A percentile compares a stretch with the other conserved stretches of the same genome.
These are phyloP conservation scores for Rhinella marina DNA, from an alignment of 2,797 vertebrate species.

Conservation along the genomic window DNA sequence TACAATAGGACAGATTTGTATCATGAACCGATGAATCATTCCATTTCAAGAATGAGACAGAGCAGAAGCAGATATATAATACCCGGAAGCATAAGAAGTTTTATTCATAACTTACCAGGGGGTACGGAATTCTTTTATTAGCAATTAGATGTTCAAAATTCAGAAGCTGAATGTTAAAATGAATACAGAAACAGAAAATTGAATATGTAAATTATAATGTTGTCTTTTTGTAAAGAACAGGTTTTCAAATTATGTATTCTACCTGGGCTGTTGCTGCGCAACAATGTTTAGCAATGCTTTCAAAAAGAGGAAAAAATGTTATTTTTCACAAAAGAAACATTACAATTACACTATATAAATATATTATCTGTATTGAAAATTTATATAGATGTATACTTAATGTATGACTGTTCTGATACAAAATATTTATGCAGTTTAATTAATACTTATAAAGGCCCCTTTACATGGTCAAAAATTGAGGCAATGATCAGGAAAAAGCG, in stretches of 20 bases:
- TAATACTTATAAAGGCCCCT: no score
- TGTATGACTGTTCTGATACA: no score
- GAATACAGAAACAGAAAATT: neutral
- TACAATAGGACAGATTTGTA: neutral
- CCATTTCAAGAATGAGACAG: neutral
- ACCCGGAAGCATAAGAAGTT: no score
- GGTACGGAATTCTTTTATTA: neutral
- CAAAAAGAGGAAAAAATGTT: neutral
- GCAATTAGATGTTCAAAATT: conserved; percentile 4
- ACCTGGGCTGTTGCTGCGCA: neutral
- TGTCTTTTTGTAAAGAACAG: neutral
- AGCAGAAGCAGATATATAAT: neutral
- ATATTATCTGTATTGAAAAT: no score
- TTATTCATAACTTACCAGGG: neutral
- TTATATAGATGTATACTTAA: no score
- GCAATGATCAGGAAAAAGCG: no score
- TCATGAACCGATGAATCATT: conserved; percentile 20
- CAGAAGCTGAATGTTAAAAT: neutral
- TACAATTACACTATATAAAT: neutral
- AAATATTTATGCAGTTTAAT: no score
- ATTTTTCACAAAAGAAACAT: neutral
- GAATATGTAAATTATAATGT: neutral
- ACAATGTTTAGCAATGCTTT: neutral
- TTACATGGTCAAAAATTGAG: no score
- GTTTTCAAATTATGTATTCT: neutral